Conservation (phyloP, 2,113 vertebrate genomes). For the Grallaria varia region DNA sequence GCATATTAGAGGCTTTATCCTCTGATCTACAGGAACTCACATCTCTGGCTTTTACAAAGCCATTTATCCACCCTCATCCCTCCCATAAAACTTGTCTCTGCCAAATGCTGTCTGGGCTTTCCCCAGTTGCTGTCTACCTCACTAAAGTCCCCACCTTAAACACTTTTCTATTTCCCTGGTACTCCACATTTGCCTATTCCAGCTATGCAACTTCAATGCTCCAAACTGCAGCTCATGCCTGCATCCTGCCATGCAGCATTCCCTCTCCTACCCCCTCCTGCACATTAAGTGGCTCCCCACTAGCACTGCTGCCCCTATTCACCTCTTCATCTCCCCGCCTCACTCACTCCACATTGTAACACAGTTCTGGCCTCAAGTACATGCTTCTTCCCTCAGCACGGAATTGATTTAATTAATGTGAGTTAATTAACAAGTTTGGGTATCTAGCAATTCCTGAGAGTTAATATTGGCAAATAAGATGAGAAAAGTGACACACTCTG, state of each 20-base stretch:
- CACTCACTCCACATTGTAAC: background rate
- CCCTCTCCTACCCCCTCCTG: background rate
- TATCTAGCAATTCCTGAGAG: background rate
- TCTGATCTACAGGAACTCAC: background rate
- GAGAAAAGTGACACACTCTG: background rate
- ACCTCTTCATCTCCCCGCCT: background rate
- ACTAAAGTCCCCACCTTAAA: background rate
- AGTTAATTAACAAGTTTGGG: conserved; percentile 3
- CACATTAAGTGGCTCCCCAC: background rate
- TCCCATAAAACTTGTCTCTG: background rate
- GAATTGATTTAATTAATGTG: conserved; percentile 21
- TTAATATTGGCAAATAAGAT: background rate
- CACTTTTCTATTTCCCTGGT: background rate
- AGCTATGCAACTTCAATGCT: background rate
- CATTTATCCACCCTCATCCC: background rate
- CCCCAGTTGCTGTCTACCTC: background rate
- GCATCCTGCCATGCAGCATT: accelerated
- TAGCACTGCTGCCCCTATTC: background rate
- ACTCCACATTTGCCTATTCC: background rate
- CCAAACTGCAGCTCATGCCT: accelerated
- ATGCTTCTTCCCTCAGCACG: background rate
- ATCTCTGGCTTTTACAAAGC: background rate
- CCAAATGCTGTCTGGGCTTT: background rate
- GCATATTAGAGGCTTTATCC: background rate
- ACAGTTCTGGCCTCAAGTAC: background rate